These are phyloP conservation scores for Callionymus lyra DNA, from an alignment of 2,113 vertebrate species.

Conservation along the genomic window DNA sequence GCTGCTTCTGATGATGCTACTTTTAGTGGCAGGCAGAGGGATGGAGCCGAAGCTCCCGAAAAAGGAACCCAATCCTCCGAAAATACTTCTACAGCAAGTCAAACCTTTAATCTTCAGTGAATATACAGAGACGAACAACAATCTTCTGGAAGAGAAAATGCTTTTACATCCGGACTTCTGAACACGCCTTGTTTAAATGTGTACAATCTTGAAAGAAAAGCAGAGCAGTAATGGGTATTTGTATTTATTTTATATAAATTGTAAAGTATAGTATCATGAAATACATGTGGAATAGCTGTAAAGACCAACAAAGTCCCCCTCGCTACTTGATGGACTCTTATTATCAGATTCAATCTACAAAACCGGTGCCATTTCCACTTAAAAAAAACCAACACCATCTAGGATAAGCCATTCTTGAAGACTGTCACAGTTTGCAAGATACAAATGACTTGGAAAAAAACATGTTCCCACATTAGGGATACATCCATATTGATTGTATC, in stretches of 20 bases:
- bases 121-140: conserved; percentile 15
- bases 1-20: conserved; percentile 65
- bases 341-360: no score
- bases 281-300: conserved; percentile 55
- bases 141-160: conserved; percentile 28
- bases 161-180: conserved; percentile 31
- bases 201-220: conserved; percentile 28
- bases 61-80: conserved; percentile 1
- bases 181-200: conserved; percentile 25
- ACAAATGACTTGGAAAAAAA: no score
- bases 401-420: no score
- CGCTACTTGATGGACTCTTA: no score
- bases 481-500: no score
- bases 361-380: no score
- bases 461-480: no score
- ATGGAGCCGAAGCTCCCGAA: conserved; percentile 10
- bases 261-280: conserved; percentile 58
- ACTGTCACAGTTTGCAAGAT: no score
- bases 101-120: conserved; percentile 26
- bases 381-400: no score
- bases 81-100: conserved; percentile 33
- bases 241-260: conserved; percentile 71
- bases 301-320: no score
- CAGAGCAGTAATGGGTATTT: conserved; percentile 52
- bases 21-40: conserved; percentile 59